Percentiles rank a stretch among this genome's conserved stretches.
These are phyloP conservation scores for Chaitophorus viminalis DNA, from an alignment of 2,888 invertebrate genomes.

Conservation along the genomic window DNA sequence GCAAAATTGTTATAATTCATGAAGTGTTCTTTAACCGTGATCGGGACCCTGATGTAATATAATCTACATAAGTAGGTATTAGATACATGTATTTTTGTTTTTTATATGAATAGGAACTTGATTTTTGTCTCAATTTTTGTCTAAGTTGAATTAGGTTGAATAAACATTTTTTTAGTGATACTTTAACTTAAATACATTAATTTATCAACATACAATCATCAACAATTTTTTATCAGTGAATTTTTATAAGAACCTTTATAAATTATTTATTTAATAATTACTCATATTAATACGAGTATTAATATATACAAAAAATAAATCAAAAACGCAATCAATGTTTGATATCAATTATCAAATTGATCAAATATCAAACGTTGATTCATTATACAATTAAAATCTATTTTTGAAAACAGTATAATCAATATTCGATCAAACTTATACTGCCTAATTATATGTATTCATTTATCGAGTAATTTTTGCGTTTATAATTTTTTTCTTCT, in stretches of 20 bases:
- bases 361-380: too few species aligned
- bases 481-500: background rate
- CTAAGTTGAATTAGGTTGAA: conserved; percentile 18
- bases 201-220: too few species aligned
- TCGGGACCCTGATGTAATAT: too few species aligned
- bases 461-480: background rate
- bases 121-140: conserved; percentile 22
- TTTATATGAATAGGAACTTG: background rate
- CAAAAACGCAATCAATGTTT: too few species aligned
- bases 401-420: conserved; percentile 12
- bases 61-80: background rate
- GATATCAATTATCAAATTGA: too few species aligned
- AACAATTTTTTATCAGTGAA: background rate
- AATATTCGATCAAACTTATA: background rate
- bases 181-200: too few species aligned
- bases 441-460: background rate
- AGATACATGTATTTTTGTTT: conserved; percentile 8
- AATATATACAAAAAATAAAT: too few species aligned
- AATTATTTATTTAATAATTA: conserved; percentile 8
- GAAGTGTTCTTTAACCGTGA: background rate
- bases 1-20: conserved; percentile 13
- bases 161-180: background rate
- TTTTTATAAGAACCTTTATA: background rate
- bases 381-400: too few species aligned
- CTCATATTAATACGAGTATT: background rate